phyloP scores from a whole-genome alignment of 2,797 vertebrate species.

The Brachyalestes nurse region DNA sequence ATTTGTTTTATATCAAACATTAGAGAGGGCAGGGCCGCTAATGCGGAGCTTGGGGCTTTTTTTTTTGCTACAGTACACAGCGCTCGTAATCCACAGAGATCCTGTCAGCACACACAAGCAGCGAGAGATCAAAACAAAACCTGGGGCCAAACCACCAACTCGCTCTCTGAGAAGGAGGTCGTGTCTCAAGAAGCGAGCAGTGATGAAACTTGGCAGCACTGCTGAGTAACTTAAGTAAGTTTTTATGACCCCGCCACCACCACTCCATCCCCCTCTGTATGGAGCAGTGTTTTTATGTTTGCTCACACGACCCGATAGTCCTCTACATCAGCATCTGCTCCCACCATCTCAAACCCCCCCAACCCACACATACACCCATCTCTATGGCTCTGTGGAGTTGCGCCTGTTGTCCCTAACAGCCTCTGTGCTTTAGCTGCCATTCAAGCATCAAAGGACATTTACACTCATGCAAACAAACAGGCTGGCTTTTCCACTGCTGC shows the following conservation, averaged over 20 bases:
- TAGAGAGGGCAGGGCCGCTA: conserved; percentile 28
- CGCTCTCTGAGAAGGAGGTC: conserved; percentile 36
- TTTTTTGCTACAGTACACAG: conserved; percentile 40
- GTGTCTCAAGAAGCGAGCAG: conserved; percentile 16
- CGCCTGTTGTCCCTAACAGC: conserved; percentile 32
- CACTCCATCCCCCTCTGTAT: conserved; percentile 3
- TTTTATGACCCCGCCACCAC: conserved; percentile 3
- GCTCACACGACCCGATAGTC: not conserved
- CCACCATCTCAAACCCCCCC: not conserved
- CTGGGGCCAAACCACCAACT: conserved; percentile 48
- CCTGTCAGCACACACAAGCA: conserved; percentile 60
- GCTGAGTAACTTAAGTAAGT: conserved; percentile 31
- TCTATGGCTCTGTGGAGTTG: not conserved
- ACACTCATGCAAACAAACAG: conserved; percentile 51
- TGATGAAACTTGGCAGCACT: conserved; percentile 45
- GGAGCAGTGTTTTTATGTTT: not conserved
- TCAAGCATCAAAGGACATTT: conserved; percentile 58
- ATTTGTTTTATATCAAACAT: conserved; percentile 36
- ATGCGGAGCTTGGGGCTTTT: conserved; percentile 4
- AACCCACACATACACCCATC: not conserved
- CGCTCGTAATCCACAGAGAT: conserved; percentile 47
- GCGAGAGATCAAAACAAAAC: conserved; percentile 62
- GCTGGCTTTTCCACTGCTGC: conserved; percentile 22
- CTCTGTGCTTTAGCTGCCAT: conserved; percentile 35
- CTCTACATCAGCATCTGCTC: conserved; percentile 5